Percentiles rank a stretch among this genome's conserved stretches.
Conservation (phyloP, 1,140 invertebrate species). For the Idris sp. region DNA sequence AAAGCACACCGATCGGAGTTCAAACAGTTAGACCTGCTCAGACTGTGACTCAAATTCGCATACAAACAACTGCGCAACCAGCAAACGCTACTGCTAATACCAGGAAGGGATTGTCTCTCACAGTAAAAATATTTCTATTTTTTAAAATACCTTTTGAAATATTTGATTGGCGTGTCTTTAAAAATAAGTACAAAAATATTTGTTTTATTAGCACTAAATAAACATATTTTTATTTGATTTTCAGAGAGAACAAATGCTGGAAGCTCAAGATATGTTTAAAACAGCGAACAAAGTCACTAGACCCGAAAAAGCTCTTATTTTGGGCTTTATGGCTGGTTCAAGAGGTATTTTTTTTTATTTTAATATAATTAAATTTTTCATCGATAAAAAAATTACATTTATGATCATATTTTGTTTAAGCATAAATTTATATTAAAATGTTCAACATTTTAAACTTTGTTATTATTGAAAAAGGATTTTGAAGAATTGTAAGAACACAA, state of each 20-base stretch:
- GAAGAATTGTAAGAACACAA: too few species aligned
- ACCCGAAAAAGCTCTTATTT: conserved; percentile 97
- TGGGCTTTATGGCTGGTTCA: conserved; percentile 98
- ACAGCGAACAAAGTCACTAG: conserved; percentile 96
- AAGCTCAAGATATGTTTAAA: conserved; percentile 98
- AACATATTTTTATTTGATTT: too few species aligned
- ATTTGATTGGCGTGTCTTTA: too few species aligned
- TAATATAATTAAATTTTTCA: too few species aligned
- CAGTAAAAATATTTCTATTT: conserved; percentile 82
- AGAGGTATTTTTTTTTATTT: conserved; percentile 81
- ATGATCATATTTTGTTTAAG: too few species aligned
- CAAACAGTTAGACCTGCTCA: conserved; percentile 77
- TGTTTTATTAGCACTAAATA: too few species aligned
- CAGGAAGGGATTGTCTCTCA: conserved; percentile 87
- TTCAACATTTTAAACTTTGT: too few species aligned
- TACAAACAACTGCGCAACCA: conserved; percentile 77
- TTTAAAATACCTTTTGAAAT: too few species aligned
- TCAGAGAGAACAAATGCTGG: conserved; percentile 95
- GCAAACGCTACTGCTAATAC: conserved; percentile 79
- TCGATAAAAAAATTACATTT: too few species aligned
- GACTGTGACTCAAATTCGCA: conserved; percentile 80
- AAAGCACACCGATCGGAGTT: conserved; percentile 69
- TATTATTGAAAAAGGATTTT: too few species aligned
- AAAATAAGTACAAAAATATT: too few species aligned
- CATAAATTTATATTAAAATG: too few species aligned